Base-by-base conservation (phyloP, 2,113 vertebrate genomes). In the Pollachius pollachius region DNA sequence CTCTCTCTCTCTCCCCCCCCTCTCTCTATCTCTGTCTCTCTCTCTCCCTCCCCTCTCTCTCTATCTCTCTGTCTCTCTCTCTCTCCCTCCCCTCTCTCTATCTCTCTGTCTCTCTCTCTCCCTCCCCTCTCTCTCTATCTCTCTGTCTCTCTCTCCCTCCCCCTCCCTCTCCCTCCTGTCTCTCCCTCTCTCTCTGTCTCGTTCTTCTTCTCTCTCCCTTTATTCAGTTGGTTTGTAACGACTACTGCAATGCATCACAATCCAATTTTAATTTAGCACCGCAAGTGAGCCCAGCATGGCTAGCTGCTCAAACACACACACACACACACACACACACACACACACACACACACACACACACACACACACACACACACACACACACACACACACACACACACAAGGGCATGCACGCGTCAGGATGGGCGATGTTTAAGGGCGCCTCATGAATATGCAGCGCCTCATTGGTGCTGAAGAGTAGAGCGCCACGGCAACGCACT, bases 231-330 rank as follows among this genome's bases (percentile, higher is more conserved):
- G 80, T 81, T 87, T 71, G 72, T 81, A 79, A 82, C 74, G 81
- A 88, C 85, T 74, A 80, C 91, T 90, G 90, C 92, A 91, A 85
- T 91, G 91, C 88, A 89, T 89, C 90, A 84, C 82, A 83, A 88
- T 88, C 81, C 84, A 85, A 89, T 89, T 88, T 89, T 89, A 84
- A 92, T 90, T 91, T 89, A 82, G 72, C 68, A 54, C 79, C 77
- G 85, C 80, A 76, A 80, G 71, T 5, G 78, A 84, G 76, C 78
- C 76, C 75, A 52, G 78, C 73, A 77, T 84, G 84, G 72, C 82
- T 80, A 73, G 76, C 7, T 65, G 27, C 72, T 18, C 62, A 11
- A 30, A 5, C 52, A 34, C 64, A 64, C 63, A 64, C 69, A 64
- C 58, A 58, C 63, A 63, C 71, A 52, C 48, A 72, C 70, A 63